Conservation (phyloP, 1,140 invertebrate genomes). For the Cyclina sinensis region DNA sequence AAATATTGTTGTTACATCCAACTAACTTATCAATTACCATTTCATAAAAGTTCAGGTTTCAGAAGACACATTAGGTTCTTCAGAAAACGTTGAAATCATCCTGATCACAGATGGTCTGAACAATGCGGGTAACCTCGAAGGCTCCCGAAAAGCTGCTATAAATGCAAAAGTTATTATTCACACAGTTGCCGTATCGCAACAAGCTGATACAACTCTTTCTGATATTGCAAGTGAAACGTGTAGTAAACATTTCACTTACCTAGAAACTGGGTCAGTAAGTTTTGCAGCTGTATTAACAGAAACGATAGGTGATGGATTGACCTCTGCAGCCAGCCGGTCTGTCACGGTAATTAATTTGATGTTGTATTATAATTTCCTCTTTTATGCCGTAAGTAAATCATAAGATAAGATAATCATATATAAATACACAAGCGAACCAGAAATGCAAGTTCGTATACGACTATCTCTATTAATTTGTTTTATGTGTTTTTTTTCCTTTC, state of each 20-base stretch:
- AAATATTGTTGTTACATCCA: too few species aligned
- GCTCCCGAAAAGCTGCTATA: not conserved
- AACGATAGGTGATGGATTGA: not conserved
- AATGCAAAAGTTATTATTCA: constrained; percentile 18
- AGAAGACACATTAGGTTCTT: not conserved
- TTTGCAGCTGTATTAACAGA: not conserved
- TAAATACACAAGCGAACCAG: too few species aligned
- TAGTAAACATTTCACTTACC: constrained; percentile 7
- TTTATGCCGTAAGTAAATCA: too few species aligned
- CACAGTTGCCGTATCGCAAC: constrained; percentile 9
- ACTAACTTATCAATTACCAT: too few species aligned
- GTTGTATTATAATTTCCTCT: too few species aligned
- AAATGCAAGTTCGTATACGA: too few species aligned
- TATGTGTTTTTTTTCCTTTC: too few species aligned
- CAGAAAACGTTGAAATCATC: not conserved
- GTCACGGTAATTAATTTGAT: not conserved
- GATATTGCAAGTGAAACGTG: constrained; percentile 9
- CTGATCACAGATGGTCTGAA: not conserved
- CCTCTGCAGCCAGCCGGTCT: not conserved
- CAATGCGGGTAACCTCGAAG: not conserved
- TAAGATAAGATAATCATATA: too few species aligned
- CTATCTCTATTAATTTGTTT: too few species aligned
- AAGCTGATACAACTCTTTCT: not conserved
- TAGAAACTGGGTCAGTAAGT: not conserved
- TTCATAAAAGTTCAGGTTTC: too few species aligned